Conservation (phyloP, 1,140 invertebrate genomes). For the Calliopsis andreniformis region DNA sequence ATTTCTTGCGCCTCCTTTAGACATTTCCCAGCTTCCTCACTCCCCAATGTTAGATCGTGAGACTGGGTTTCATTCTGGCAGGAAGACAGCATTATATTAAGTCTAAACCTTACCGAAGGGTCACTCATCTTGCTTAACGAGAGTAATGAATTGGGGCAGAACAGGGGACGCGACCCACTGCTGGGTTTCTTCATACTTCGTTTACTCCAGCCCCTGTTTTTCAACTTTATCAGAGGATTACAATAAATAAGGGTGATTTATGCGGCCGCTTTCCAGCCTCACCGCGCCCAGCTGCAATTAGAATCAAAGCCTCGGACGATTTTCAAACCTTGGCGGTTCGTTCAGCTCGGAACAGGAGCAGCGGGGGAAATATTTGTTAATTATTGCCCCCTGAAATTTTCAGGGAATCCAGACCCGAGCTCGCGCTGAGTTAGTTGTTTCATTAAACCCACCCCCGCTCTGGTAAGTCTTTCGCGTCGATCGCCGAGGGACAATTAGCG, state of each 20-base stretch:
- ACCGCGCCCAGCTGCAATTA: not conserved
- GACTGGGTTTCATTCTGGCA: not conserved
- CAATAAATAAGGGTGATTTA: not conserved
- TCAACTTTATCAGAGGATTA: not conserved
- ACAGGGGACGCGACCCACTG: not conserved
- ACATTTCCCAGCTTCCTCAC: not conserved
- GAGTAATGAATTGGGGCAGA: slow-evolving; percentile 6
- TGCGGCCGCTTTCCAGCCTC: not conserved
- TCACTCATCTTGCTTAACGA: slow-evolving; percentile 18
- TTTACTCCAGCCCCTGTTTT: not conserved
- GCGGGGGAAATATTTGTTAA: not conserved
- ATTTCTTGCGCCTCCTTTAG: not conserved
- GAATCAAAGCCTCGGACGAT: not conserved
- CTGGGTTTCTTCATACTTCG: not conserved
- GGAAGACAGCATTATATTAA: slow-evolving; percentile 1
- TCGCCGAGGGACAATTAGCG: not conserved
- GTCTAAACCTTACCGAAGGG: slow-evolving; percentile 10
- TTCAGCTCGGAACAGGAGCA: not conserved
- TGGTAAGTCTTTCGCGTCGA: slow-evolving; percentile 9
- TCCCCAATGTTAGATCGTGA: not conserved
- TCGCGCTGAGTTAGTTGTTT: slow-evolving; percentile 52
- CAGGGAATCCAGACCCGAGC: not conserved
- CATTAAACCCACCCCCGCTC: slow-evolving; percentile 41
- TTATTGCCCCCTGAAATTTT: slow-evolving; percentile 13
- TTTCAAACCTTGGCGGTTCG: not conserved